Base-by-base conservation (phyloP, 2,113 vertebrate genomes). In the Paracanthobrama guichenoti region DNA sequence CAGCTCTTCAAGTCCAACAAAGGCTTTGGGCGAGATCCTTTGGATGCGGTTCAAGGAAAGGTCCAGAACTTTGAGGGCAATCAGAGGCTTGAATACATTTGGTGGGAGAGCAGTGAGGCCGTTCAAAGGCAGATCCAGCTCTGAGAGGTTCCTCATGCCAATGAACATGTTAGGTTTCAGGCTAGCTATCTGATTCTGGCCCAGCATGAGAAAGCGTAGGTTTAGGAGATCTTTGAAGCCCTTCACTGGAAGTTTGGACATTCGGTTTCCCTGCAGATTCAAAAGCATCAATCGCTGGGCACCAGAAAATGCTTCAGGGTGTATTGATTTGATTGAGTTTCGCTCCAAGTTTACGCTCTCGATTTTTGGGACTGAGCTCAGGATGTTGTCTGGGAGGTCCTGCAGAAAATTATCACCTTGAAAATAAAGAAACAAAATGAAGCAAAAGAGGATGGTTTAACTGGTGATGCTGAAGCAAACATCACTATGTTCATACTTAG, bases 141-240 rank as follows among this genome's bases (percentile, higher is more conserved):
- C 94, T 6, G 94, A 94, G 64, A 95, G 89, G 84, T 95, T 95
- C 85, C 88, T 93, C 90, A 95, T 88, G 22, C 94, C 94, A 0
- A 76, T 64, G 71, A 95, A 95, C 86, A 93, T 93, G 14, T 91
- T 92, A 11, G 93, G 71, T 81, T 90, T 92, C 44, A 95, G 72
- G 16, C 24, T 73, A 3, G 89, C 78, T 48, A 95, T 93, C 84
- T 92, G 92, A 87, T 95, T 95, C 69, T 94, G 93, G 11, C 94
- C 93, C 87, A 95, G 86, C 93, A 95, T 93, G 55, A 95, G 92
- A 83, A 95, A 95, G 35, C 93, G 92, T 12, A 95, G 93, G 86
- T 93, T 94, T 44, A 92, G 87, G 24, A 95, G 93, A 66, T 94
- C 93, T 91, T 93, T 87, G 26, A 95, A 94, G 35, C 84, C 94